Base-by-base conservation (phyloP, 2,888 invertebrate species). In the Apantesis nais region DNA sequence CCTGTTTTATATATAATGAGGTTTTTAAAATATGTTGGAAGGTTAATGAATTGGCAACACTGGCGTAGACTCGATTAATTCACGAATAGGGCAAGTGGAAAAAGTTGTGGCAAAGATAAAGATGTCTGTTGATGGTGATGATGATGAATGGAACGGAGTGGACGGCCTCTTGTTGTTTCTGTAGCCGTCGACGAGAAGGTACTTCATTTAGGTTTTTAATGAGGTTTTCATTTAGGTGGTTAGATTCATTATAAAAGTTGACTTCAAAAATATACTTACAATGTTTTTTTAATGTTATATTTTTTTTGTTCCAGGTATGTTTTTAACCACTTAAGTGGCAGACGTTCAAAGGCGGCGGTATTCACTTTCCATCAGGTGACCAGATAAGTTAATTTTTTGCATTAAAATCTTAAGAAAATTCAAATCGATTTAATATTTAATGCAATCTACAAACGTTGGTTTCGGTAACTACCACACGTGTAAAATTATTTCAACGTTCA, bases 291-390 rank as follows among this genome's bases (percentile, higher is more conserved):
- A 2, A 37, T 52, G 19, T 55, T 39, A 12, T 39, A 8, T 55
- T 65, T 31, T 8, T 39, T 66, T 66, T 66, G 66, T 66, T 66
- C 29, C 66, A 66, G 66, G 66, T 66, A 66, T 66, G 66, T 34
- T 55, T 37, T 37, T 55, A 12, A 0, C 22, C 9, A 52, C n/a
- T 7, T 16, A 8, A 58, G 16, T 52, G 7, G 11, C 1, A 12
- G 12, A 25, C 7, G 19, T 11, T 63, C 29, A 22, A 19, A 7
- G 19, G 19, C 44, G 19, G 19, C 19, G 4, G 19, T 41, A 14
- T 2, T 41, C 2, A 2, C 2, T 16, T 16, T 16, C 41, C 2
- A 16, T 14, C 37, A 37, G 37, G 37, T 7, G 37, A 52, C n/a
- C n/a, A n/a, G n/a, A n/a, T n/a, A n/a, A n/a, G n/a, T n/a, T n/a